Conservation (phyloP, 2,113 vertebrate species). For the Tragelaphus strepsiceros region DNA sequence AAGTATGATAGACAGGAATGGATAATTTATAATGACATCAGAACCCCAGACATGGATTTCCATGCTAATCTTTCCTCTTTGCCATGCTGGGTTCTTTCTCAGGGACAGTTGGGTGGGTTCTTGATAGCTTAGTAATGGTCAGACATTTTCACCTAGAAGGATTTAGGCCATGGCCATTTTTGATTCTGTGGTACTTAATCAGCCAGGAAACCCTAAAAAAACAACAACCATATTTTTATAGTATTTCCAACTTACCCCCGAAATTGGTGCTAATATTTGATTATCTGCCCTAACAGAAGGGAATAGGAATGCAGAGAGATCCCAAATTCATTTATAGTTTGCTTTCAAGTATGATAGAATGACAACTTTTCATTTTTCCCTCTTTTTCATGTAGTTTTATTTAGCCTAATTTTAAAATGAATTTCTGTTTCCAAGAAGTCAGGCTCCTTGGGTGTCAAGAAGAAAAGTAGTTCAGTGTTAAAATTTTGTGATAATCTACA, state of each 20-base stretch:
- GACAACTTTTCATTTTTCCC: background rate
- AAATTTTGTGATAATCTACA: background rate
- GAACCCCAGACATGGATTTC: background rate
- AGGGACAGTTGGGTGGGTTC: background rate
- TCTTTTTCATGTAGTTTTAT: background rate
- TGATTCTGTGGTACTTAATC: background rate
- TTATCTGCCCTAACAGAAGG: background rate
- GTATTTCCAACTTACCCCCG: background rate
- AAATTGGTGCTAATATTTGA: constrained; percentile 26
- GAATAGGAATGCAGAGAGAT: background rate
- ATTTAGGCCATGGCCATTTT: background rate
- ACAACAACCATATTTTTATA: background rate
- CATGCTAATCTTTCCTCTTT: background rate
- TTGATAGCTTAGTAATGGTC: background rate
- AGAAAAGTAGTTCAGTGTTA: background rate
- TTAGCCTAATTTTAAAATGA: constrained; percentile 28
- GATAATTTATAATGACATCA: background rate
- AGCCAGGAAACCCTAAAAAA: background rate
- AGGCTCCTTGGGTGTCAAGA: background rate
- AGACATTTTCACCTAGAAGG: background rate
- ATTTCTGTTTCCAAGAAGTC: background rate
- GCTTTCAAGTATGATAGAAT: background rate
- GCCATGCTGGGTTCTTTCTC: background rate
- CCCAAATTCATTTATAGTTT: constrained; percentile 33
- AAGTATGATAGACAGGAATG: background rate